Evolutionary conservation across 2,797 vertebrate genomes (phyloP).

Genomic region (Falco columbarius): DNA sequence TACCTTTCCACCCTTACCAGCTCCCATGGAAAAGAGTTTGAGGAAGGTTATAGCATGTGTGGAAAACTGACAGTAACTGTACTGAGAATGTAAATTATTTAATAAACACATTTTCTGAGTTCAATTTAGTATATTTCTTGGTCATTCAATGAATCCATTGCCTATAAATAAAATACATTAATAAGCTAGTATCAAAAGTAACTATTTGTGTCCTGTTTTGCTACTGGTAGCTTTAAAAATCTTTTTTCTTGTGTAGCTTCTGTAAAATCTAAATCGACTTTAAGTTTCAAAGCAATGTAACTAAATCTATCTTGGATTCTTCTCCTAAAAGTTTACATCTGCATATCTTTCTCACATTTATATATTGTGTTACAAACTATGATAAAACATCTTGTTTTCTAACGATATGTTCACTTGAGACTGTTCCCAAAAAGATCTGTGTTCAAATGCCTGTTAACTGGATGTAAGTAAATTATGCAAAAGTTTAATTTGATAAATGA

Average conservation of each 20-base stretch:
- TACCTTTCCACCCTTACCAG: neutral
- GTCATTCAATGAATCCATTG: neutral
- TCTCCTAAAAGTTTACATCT: conserved; percentile 11
- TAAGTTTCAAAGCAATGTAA: neutral
- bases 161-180: neutral
- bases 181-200: neutral
- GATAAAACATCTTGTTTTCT: conserved; percentile 26
- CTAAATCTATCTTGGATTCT: neutral
- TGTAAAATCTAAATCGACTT: neutral
- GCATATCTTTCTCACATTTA: neutral
- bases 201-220: neutral
- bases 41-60: neutral
- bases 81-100: neutral
- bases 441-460: conserved; percentile 80
- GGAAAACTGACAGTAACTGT: neutral
- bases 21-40: neutral
- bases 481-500: neutral
- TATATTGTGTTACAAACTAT: neutral
- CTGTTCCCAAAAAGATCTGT: conserved; percentile 81
- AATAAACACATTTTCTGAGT: fast-evolving
- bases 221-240: neutral
- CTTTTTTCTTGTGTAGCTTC: neutral
- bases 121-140: neutral
- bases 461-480: conserved; percentile 78
- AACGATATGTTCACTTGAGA: conserved; percentile 71